Percentiles rank a stretch among this genome's conserved stretches.
These are phyloP conservation scores for Leptura quadrifasciata DNA, from an alignment of 2,888 invertebrate species.

Conservation along the genomic window DNA sequence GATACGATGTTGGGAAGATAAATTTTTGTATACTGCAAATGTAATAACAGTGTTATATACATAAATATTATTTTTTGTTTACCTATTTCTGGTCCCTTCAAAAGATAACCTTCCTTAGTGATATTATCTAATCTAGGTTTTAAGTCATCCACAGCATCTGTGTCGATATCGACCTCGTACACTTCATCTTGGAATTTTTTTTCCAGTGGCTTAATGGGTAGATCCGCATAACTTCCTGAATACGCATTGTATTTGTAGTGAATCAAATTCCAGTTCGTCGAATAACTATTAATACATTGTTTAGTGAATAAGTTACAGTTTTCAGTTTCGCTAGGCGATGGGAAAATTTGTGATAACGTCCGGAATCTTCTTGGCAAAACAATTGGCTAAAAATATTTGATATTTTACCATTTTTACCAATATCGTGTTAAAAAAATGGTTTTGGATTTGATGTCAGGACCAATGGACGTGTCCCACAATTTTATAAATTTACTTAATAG, in stretches of 20 bases:
- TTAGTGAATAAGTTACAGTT: slow-evolving; percentile 80
- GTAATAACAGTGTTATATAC: no score
- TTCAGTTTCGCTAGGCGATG: slow-evolving; percentile 70
- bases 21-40: no score
- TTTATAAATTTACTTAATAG: no score
- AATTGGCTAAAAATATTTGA: slow-evolving; percentile 79
- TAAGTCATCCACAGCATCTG: slow-evolving; percentile 85
- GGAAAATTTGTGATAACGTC: slow-evolving; percentile 79
- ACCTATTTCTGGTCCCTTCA: slow-evolving; percentile 93
- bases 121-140: slow-evolving; percentile 84
- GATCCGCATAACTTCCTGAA: slow-evolving; percentile 89
- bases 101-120: slow-evolving; percentile 92
- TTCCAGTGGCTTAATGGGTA: slow-evolving; percentile 83
- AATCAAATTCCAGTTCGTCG: slow-evolving; percentile 91
- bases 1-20: no score
- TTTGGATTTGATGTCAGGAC: no score
- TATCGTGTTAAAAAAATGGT: background rate
- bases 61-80: slow-evolving; percentile 11
- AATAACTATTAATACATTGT: slow-evolving; percentile 85
- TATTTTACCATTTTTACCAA: slow-evolving; percentile 21
- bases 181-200: slow-evolving; percentile 86
- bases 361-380: slow-evolving; percentile 87
- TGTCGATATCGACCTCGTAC: slow-evolving; percentile 92
- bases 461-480: no score
- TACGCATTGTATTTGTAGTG: slow-evolving; percentile 94